Conservation (phyloP, 2,797 vertebrate genomes). For the Alfaro cultratus region DNA sequence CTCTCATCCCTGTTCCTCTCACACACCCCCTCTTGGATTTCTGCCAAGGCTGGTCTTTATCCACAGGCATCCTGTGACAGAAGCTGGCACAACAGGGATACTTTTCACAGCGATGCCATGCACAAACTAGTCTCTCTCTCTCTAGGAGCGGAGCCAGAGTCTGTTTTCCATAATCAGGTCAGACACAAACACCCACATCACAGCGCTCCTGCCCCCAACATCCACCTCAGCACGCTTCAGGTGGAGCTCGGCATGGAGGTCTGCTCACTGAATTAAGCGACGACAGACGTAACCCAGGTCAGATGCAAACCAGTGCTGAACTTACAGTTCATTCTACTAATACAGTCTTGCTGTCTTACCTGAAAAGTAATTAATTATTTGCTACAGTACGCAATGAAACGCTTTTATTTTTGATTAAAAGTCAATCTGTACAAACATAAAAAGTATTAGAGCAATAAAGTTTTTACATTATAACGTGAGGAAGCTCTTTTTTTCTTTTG, state of each 20-base stretch:
- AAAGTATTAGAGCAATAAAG: not conserved
- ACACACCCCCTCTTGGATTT: constrained; percentile 39
- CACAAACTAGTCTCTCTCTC: constrained; percentile 40
- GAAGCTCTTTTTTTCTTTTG: not conserved
- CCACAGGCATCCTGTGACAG: constrained; percentile 67
- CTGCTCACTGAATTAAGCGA: constrained; percentile 15
- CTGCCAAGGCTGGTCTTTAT: constrained; percentile 48
- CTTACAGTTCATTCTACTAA: not conserved
- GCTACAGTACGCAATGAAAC: not conserved
- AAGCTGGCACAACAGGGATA: constrained; percentile 66
- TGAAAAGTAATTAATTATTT: not conserved
- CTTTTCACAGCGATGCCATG: constrained; percentile 62
- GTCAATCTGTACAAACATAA: not conserved
- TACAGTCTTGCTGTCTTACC: not conserved
- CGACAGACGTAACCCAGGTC: constrained; percentile 1
- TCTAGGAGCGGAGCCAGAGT: constrained; percentile 57
- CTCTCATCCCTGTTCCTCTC: constrained; percentile 1
- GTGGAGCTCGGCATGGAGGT: constrained; percentile 11
- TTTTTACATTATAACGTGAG: not conserved
- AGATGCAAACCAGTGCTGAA: constrained; percentile 14
- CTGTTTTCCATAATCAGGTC: constrained; percentile 71
- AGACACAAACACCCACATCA: constrained; percentile 52
- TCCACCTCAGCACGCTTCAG: constrained; percentile 21
- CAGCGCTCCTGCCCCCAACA: constrained; percentile 26
- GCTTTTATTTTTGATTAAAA: not conserved